Conservation (phyloP, 2,888 invertebrate species). For the Lagria hirta region DNA sequence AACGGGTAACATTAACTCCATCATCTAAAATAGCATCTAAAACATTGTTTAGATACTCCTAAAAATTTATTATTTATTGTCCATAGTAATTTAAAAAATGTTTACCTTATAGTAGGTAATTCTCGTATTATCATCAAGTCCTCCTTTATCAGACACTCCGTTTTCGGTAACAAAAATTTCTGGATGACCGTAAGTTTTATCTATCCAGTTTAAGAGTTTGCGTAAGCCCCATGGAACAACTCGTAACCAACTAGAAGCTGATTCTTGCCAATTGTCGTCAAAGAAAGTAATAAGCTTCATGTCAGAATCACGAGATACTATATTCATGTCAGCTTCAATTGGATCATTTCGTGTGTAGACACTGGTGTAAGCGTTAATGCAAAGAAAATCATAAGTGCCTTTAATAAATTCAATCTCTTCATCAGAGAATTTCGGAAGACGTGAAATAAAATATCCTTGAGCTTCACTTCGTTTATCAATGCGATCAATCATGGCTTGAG, state of each 20-base stretch:
- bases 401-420: conserved; percentile 61
- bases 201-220: conserved; percentile 54
- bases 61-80: conserved; percentile 3
- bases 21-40: conserved; percentile 57
- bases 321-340: conserved; percentile 8
- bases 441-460: conserved; percentile 61
- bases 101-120: conserved; percentile 49
- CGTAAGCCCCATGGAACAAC: conserved; percentile 58
- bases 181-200: conserved; percentile 51
- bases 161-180: conserved; percentile 60
- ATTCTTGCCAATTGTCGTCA: conserved; percentile 19
- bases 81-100: too few species aligned
- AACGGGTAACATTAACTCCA: conserved; percentile 61
- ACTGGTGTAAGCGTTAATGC: conserved; percentile 61
- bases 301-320: conserved; percentile 3
- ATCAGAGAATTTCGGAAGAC: conserved; percentile 61
- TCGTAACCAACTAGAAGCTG: conserved; percentile 6
- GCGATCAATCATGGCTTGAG: conserved; percentile 61
- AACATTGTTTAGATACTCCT: conserved; percentile 34
- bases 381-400: conserved; percentile 60
- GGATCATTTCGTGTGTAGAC: conserved; percentile 43
- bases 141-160: conserved; percentile 58
- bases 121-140: conserved; percentile 55
- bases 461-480: conserved; percentile 56
- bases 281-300: conserved; percentile 13